Evolutionary conservation across 1,140 invertebrate species (phyloP).

Genomic region (Zaprionus capensis): DNA sequence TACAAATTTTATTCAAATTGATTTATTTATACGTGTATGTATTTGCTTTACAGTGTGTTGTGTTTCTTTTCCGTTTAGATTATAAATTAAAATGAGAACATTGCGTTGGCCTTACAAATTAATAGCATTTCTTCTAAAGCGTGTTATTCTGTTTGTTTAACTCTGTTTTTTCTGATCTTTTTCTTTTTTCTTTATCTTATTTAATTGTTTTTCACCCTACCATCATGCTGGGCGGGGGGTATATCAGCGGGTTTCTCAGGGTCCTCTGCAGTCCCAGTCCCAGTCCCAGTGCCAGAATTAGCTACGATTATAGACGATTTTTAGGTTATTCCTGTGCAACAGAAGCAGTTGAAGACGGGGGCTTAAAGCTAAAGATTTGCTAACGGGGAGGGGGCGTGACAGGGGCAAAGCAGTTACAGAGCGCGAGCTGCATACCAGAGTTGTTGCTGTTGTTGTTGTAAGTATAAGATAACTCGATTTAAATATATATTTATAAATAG

Average conservation of each 20-base stretch:
- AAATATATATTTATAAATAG: constrained; percentile 56
- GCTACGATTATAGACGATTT: constrained; percentile 37
- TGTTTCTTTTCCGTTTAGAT: constrained; percentile 58
- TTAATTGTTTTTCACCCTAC: background rate
- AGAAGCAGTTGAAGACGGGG: constrained; percentile 53
- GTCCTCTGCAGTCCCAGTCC: background rate
- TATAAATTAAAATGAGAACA: constrained; percentile 84
- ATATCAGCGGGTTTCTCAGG: background rate
- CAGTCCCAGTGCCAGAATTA: constrained; percentile 20
- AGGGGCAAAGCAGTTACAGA: constrained; percentile 53
- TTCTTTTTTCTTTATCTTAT: constrained; percentile 29
- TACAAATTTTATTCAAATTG: constrained; percentile 76
- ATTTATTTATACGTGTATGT: constrained; percentile 59
- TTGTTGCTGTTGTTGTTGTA: constrained; percentile 36
- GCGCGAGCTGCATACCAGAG: constrained; percentile 67
- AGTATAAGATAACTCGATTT: constrained; percentile 30
- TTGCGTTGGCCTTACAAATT: constrained; percentile 82
- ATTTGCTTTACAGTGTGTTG: constrained; percentile 75
- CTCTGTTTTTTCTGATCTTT: background rate
- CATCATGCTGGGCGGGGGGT: background rate
- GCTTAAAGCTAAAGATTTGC: constrained; percentile 74
- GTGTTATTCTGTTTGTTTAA: constrained; percentile 31
- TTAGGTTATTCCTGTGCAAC: constrained; percentile 45
- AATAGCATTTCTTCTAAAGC: constrained; percentile 74
- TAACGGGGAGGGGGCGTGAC: constrained; percentile 54